Conservation (phyloP, 2,888 invertebrate genomes). For the Epinotia bilunana region DNA sequence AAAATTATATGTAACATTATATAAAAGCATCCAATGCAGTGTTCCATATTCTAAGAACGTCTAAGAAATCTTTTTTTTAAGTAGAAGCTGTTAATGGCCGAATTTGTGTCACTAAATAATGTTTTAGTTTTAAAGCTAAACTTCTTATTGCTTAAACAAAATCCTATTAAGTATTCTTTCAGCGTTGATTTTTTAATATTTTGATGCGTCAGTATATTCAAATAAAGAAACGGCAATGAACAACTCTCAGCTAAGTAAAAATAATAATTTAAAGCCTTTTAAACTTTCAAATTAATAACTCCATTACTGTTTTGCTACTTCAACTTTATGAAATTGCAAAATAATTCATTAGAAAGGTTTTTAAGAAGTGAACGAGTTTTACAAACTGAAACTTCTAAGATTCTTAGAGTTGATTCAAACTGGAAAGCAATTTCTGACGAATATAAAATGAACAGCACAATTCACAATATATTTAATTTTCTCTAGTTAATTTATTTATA, state of each 20-base stretch:
- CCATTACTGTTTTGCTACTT: conserved; percentile 15
- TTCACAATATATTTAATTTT: background rate
- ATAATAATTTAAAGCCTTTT: conserved; percentile 4
- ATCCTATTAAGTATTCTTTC: no score
- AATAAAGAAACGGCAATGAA: background rate
- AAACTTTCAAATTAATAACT: conserved; percentile 18
- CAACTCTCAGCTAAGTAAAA: background rate
- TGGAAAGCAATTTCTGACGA: background rate
- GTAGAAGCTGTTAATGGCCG: background rate
- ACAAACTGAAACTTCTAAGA: conserved; percentile 16
- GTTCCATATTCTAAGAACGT: background rate
- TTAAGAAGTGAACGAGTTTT: conserved; percentile 29
- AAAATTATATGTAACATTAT: no score
- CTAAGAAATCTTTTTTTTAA: no score
- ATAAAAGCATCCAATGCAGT: no score
- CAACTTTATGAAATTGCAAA: conserved; percentile 17
- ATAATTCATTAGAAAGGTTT: conserved; percentile 25
- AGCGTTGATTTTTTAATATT: no score
- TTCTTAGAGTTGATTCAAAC: background rate
- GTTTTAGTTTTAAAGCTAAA: no score
- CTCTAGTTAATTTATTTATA: background rate
- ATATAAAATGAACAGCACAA: background rate
- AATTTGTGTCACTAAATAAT: background rate
- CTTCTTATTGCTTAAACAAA: no score
- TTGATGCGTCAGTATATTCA: background rate